Base-by-base conservation (phyloP, 2,888 invertebrate species). In the Sylvicola fuscatus region DNA sequence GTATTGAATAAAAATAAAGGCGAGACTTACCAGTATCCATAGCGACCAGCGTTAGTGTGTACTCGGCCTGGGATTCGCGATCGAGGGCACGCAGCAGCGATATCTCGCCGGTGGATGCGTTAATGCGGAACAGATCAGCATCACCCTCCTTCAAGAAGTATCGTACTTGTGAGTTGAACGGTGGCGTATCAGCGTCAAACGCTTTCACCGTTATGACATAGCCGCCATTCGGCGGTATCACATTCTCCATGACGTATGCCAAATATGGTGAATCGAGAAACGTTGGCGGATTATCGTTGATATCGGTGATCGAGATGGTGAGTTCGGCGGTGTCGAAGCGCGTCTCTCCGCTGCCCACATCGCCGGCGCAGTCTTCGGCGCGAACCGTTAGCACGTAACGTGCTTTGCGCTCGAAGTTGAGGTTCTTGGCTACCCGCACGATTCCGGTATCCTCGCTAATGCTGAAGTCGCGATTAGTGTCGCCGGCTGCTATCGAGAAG, bases 91-190 rank as follows among this genome's bases (percentile, higher is more conserved):
- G 65, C 46, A 83, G 65, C 44, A 89, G 67, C 38, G 80, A 80
- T 51, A 93, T 82, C 57, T 87, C 84, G 21, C 93, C 95, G 31
- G 83, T 83, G 37, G 82, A 80, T 4, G 89, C 82, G 59, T 92
- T 84, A 49, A 95, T 84, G 49, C 78, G 72, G 59, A 95, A 95
- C 43, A 89, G 65, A 56, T 84, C 84, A 11, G 80, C 76, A 58
- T 89, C 86, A 33, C 90, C 90, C 57, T 90, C 89, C 55, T 90
- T 87, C 49, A 93, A 74, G 53, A 86, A 82, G 63, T 93, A 93
- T 42, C 86, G 71, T 36, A 93, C 82, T 63, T 86, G 75, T 43
- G 80, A 80, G 56, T 86, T 87, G 58, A 86, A 82, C 13, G 84
- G 83, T 40, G 82, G 78, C 35, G 86, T 82, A 61, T 92, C 90